Conservation (phyloP, 2,797 vertebrate species). For the Cryptoprocta ferox region DNA sequence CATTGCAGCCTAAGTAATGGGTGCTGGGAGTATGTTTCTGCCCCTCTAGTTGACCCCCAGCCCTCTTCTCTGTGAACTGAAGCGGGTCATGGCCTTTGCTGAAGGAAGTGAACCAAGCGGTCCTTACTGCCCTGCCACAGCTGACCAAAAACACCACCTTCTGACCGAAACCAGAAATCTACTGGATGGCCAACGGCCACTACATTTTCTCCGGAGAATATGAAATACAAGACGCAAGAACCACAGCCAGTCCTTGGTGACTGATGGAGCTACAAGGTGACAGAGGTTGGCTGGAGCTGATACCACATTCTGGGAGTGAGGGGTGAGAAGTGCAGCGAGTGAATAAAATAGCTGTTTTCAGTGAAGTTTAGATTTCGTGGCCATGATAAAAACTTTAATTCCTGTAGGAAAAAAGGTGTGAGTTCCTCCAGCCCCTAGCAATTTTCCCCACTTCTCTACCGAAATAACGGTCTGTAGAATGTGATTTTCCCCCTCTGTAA, state of each 20-base stretch:
- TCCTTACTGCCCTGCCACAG: not conserved
- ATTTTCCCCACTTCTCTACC: not conserved
- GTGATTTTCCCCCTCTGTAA: not conserved
- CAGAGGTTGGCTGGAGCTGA: not conserved
- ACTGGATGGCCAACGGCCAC: rapidly evolving
- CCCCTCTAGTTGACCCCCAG: rapidly evolving
- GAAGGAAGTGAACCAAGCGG: too few relatives aligned
- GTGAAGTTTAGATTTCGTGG: not conserved
- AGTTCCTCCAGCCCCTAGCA: not conserved
- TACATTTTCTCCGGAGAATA: not conserved
- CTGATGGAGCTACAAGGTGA: too few relatives aligned
- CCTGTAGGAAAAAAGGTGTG: not conserved
- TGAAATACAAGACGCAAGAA: not conserved
- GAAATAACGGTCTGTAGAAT: not conserved
- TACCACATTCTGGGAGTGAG: not conserved
- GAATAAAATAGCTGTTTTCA: not conserved
- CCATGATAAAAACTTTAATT: not conserved
- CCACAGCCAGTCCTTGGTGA: not conserved
- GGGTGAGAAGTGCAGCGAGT: not conserved
- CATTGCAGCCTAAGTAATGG: rapidly evolving
- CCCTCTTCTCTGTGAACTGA: not conserved
- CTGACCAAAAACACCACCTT: not conserved
- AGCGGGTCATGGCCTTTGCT: not conserved
- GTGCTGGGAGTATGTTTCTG: too few relatives aligned
- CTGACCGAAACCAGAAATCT: not conserved